phyloP scores from a whole-genome alignment of 2,797 vertebrate genomes.

The Paramormyrops hopkinsi region DNA sequence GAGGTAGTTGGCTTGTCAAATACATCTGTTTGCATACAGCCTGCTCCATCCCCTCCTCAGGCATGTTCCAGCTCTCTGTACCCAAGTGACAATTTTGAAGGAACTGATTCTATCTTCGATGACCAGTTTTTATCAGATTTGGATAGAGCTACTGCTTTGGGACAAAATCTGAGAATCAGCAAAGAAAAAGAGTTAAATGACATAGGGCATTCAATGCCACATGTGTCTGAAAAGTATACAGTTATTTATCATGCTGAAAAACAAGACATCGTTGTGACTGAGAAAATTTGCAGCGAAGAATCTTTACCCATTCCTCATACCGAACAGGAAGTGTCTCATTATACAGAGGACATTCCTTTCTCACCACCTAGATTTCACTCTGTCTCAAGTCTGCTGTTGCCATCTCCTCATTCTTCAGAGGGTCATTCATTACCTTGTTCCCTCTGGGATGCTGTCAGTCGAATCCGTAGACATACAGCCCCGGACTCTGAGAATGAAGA shows the following conservation, averaged over 20 bases:
- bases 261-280: slow-evolving; percentile 16
- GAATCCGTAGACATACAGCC: slow-evolving; percentile 85
- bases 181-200: not conserved
- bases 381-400: slow-evolving; percentile 16
- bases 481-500: slow-evolving; percentile 88
- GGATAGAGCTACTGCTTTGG: not conserved
- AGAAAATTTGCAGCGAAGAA: not conserved
- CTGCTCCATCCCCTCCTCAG: not conserved
- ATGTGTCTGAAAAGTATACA: not conserved
- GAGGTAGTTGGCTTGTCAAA: not conserved
- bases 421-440: slow-evolving; percentile 52
- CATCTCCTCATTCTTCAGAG: slow-evolving; percentile 20
- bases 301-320: not conserved
- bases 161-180: not conserved
- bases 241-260: slow-evolving; percentile 22
- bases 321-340: slow-evolving; percentile 15
- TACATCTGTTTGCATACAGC: not conserved
- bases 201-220: slow-evolving; percentile 12
- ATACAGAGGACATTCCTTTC: not conserved
- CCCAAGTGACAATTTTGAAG: not conserved
- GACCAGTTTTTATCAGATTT: not conserved
- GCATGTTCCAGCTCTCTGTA: slow-evolving; percentile 19
- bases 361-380: not conserved
- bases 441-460: slow-evolving; percentile 76
- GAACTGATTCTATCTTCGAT: not conserved